Evolutionary conservation across 1,140 invertebrate species (phyloP).

Genomic region (Zaprionus vittiger): DNA sequence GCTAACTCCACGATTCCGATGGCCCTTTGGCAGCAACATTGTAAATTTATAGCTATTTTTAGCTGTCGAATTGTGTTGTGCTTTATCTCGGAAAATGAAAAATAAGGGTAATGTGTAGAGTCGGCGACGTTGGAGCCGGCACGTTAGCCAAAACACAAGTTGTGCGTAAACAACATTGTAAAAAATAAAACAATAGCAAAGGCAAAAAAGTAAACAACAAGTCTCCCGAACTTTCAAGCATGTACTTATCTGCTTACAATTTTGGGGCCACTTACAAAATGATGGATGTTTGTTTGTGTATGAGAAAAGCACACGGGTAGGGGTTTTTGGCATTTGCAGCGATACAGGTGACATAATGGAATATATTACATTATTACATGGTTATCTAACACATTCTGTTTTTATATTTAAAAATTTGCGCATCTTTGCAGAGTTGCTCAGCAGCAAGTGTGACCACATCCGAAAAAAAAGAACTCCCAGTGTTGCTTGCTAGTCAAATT

Average conservation of each 20-base stretch:
- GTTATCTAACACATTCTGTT: not conserved
- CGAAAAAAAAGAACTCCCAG: not conserved
- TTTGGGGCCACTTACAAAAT: slow-evolving; percentile 29
- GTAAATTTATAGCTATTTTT: slow-evolving; percentile 66
- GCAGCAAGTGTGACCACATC: not conserved
- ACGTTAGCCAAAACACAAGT: slow-evolving; percentile 61
- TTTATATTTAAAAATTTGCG: slow-evolving; percentile 7
- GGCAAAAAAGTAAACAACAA: slow-evolving; percentile 48
- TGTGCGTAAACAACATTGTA: slow-evolving; percentile 72
- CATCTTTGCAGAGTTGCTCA: slow-evolving; percentile 5
- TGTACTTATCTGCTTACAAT: slow-evolving; percentile 53
- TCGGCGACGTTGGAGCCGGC: slow-evolving; percentile 60
- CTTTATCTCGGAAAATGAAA: slow-evolving; percentile 55
- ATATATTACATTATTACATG: slow-evolving; percentile 21
- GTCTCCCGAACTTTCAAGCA: slow-evolving; percentile 26
- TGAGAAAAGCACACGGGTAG: not conserved
- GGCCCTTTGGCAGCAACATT: slow-evolving; percentile 31
- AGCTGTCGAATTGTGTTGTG: slow-evolving; percentile 42
- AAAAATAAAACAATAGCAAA: slow-evolving; percentile 41
- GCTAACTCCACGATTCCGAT: slow-evolving; percentile 44
- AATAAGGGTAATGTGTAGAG: slow-evolving; percentile 57
- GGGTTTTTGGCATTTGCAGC: slow-evolving; percentile 3
- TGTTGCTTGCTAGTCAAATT: not conserved
- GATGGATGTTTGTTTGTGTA: slow-evolving; percentile 15
- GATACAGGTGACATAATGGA: slow-evolving; percentile 21